Conservation (phyloP, 30 jellyfish, hydroid and myxozoan species). For the Clytia hemisphaerica region DNA sequence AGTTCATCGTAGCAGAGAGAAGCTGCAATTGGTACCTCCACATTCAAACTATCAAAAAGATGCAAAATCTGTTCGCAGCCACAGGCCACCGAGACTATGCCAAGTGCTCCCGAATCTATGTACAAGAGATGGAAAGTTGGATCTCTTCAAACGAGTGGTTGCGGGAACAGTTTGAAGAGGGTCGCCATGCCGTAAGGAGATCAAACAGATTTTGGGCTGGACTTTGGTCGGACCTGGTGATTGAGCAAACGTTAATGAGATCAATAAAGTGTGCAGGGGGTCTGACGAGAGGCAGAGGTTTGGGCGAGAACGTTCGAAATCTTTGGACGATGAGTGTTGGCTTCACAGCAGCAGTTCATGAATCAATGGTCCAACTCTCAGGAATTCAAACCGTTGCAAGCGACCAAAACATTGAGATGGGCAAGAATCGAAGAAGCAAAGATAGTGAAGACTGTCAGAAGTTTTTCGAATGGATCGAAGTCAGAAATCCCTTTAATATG, state of each 20-base stretch:
- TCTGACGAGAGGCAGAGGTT: conserved; percentile 2
- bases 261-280: neutral
- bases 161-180: conserved; percentile 2
- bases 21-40: conserved; percentile 34
- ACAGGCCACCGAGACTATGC: conserved; percentile 10
- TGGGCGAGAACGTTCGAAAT: neutral
- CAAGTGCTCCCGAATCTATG: neutral
- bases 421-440: neutral
- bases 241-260: conserved; percentile 5
- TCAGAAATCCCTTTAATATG: neutral
- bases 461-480: neutral
- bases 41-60: conserved; percentile 9
- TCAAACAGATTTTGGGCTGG: conserved; percentile 24
- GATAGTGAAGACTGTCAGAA: neutral
- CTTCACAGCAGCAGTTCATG: conserved; percentile 6
- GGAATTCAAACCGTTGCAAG: conserved; percentile 14
- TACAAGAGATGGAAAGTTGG: conserved; percentile 1
- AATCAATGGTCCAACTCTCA: too few relatives aligned
- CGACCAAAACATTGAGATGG: neutral
- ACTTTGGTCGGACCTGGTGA: conserved; percentile 25
- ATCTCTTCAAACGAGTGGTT: neutral
- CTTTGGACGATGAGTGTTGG: conserved; percentile 5
- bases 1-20: too few relatives aligned
- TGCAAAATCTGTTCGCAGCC: conserved; percentile 7
- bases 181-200: conserved; percentile 6